Percentiles rank a stretch among this genome's conserved stretches.
Evolutionary conservation across 2,888 invertebrate species (phyloP).

Genomic region (Pheosia tremula): DNA sequence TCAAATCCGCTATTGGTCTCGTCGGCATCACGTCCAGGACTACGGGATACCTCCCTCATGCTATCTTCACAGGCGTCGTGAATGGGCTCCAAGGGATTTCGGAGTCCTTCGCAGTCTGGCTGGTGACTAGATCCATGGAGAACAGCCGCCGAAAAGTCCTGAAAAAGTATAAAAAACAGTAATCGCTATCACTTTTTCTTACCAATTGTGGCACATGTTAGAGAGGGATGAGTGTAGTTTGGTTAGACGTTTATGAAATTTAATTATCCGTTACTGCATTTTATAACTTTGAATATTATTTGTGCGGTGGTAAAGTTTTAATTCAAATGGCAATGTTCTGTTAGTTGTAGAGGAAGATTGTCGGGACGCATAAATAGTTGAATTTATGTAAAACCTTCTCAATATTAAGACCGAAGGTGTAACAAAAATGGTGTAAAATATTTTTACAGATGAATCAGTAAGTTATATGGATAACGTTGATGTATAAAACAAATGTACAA

Average conservation of each 20-base stretch:
- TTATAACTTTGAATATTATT: not conserved
- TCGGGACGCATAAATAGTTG: not conserved
- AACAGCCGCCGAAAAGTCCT: constrained; percentile 86
- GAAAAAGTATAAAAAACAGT: constrained; percentile 78
- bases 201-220: not conserved
- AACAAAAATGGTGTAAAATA: too few species aligned
- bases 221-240: not conserved
- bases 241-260: not conserved
- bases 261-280: not conserved
- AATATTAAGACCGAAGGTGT: too few species aligned
- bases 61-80: constrained; percentile 81
- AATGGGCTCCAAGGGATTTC: constrained; percentile 77
- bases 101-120: constrained; percentile 84
- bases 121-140: constrained; percentile 87
- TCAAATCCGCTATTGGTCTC: constrained; percentile 88
- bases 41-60: constrained; percentile 91
- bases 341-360: not conserved
- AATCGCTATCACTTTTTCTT: constrained; percentile 41
- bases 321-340: not conserved
- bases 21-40: constrained; percentile 89
- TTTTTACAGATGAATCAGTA: too few species aligned
- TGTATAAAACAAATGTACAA: too few species aligned
- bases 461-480: too few species aligned
- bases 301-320: not conserved
- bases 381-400: too few species aligned